Percentiles rank a stretch among this genome's conserved stretches.
These are phyloP conservation scores for Drosophila pseudoananassae DNA, from an alignment of 1,140 invertebrate species.

Conservation along the genomic window DNA sequence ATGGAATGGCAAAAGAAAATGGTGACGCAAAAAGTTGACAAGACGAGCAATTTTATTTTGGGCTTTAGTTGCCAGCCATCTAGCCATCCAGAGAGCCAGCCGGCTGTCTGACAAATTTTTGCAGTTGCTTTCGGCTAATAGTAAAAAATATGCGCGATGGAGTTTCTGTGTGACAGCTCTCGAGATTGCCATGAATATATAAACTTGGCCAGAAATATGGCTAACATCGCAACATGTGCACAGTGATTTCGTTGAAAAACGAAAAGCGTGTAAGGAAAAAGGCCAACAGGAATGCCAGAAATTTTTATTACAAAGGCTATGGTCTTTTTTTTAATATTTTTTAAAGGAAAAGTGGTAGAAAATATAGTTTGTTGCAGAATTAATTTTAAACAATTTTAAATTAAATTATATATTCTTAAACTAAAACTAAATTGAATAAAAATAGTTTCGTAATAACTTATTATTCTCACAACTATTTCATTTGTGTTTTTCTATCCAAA, in stretches of 20 bases:
- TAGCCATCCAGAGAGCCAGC: constrained; percentile 1
- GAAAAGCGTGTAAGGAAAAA: neutral
- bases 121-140: constrained; percentile 64
- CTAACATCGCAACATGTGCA: constrained; percentile 20
- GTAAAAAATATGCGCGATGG: constrained; percentile 69
- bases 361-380: neutral
- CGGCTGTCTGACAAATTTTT: constrained; percentile 56
- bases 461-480: neutral
- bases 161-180: constrained; percentile 69
- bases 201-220: constrained; percentile 38
- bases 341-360: neutral
- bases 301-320: constrained; percentile 37
- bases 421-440: neutral
- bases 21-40: constrained; percentile 69
- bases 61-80: constrained; percentile 42
- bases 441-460: neutral
- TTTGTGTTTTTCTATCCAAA: constrained; percentile 24
- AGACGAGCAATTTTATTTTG: constrained; percentile 71
- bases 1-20: constrained; percentile 23
- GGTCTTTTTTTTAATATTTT: neutral
- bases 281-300: constrained; percentile 16
- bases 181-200: constrained; percentile 76
- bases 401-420: neutral
- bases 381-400: too few relatives aligned
- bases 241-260: constrained; percentile 5